Conservation (phyloP, 2,888 invertebrate species). For the Rotaria magnacalcarata region DNA sequence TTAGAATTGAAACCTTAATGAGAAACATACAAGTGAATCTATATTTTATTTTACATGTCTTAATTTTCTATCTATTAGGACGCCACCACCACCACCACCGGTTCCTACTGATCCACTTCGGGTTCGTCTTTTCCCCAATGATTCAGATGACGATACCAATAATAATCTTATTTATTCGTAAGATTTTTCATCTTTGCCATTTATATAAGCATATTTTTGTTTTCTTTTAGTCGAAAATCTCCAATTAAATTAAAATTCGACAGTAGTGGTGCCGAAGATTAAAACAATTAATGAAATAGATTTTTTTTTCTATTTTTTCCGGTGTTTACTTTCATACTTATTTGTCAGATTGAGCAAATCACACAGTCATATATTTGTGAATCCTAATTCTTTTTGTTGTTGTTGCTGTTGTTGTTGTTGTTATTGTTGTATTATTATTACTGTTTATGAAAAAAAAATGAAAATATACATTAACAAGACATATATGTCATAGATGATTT, state of each 20-base stretch:
- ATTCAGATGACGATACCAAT: background rate
- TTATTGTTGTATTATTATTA: slow-evolving; percentile 5
- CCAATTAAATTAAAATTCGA: slow-evolving; percentile 27
- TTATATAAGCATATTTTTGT: background rate
- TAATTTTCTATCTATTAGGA: background rate
- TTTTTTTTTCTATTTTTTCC: background rate
- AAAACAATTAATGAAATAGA: background rate
- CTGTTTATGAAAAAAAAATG: slow-evolving; percentile 2
- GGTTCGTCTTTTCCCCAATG: slow-evolving; percentile 1
- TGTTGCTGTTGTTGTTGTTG: background rate
- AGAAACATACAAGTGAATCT: background rate
- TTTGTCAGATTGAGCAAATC: background rate
- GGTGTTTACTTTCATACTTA: background rate
- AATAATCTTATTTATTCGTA: background rate
- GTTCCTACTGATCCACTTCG: background rate
- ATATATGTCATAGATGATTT: background rate
- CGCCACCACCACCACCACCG: slow-evolving; percentile 12
- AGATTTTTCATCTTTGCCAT: background rate
- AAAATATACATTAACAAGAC: background rate
- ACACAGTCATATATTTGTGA: background rate
- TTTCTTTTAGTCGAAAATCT: background rate
- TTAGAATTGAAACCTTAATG: no score
- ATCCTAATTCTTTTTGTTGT: background rate
- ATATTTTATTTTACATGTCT: no score
- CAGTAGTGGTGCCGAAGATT: slow-evolving; percentile 30